phyloP scores from a whole-genome alignment of 2,888 invertebrate genomes.

The Drosophila pegasa region DNA sequence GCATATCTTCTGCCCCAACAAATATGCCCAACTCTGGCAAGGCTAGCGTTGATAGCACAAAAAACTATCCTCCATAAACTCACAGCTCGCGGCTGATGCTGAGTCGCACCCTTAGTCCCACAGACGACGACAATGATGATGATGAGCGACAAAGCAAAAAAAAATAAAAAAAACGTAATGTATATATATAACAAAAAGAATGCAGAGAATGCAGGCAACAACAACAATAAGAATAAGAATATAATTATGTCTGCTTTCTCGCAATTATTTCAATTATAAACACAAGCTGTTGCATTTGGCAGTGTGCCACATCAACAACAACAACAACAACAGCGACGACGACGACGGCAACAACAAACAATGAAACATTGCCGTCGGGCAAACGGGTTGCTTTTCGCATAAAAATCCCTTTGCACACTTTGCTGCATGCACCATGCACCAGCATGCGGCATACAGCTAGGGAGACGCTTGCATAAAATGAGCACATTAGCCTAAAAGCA shows the following conservation, averaged over 20 bases:
- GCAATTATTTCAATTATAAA: slow-evolving; percentile 77
- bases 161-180: neutral
- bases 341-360: slow-evolving; percentile 42
- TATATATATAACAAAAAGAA: neutral
- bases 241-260: slow-evolving; percentile 71
- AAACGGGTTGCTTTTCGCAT: slow-evolving; percentile 32
- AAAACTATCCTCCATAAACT: slow-evolving; percentile 35
- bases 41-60: slow-evolving; percentile 16
- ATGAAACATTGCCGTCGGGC: slow-evolving; percentile 51
- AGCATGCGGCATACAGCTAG: slow-evolving; percentile 8
- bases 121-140: slow-evolving; percentile 49
- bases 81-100: slow-evolving; percentile 33
- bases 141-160: slow-evolving; percentile 38
- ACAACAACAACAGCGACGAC: slow-evolving; percentile 34
- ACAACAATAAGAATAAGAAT: slow-evolving; percentile 53
- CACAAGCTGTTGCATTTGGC: slow-evolving; percentile 73
- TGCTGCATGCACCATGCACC: slow-evolving; percentile 13
- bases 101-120: slow-evolving; percentile 11
- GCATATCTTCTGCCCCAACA: neutral
- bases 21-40: slow-evolving; percentile 6
- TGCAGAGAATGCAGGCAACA: slow-evolving; percentile 13
- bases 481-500: slow-evolving; percentile 74
- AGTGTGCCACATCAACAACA: slow-evolving; percentile 41
- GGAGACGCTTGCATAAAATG: slow-evolving; percentile 58
- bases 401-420: slow-evolving; percentile 60